Base-by-base conservation (phyloP, 2,797 vertebrate genomes). In the Neosalanx taihuensis region DNA sequence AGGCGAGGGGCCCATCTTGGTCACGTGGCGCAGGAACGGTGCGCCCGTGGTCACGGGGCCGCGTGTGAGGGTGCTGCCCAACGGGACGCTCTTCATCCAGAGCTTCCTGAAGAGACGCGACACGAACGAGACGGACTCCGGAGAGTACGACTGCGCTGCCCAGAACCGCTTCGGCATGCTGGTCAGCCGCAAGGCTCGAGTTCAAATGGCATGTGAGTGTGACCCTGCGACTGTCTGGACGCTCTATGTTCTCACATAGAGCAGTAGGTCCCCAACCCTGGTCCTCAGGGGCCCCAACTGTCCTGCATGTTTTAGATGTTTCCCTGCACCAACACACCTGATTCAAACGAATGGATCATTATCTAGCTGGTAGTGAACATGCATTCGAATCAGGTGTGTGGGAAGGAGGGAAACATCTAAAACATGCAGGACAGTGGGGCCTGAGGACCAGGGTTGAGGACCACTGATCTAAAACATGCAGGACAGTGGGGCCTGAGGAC, bases 181-280 rank as follows among this genome's bases (percentile, higher is more conserved):
- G 86, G 87, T 93, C 87, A 95, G 93, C 87, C 83, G 82, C 64
- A 86, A 89, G 77, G 91, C 92, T 78, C 80, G 78, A 10, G 90
- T 92, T 3, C 90, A 84, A 7, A 77, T 92, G 72, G 92, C 92
- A 58, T 93, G 92, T 93, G 83, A 92, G 92, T 91, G 5, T 13
- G 4, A 12, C 51, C 9, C 65, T 17, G 5, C 31, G 7, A 7
- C 41, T 30, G 35, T 59, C 15, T 56, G 51, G 15, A n/a, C 12
- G 4, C 29, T 12, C 5, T 23, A 53, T 18, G 18, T n/a, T 53
- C 3, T 18, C 18, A 53, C 51, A 56, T 56, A 26, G 23, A 26
- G 23, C 23, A 26, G 23, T 26, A 26, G 23, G 23, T 26, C 23
- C 23, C 23, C 23, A 26, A 26, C 23, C 23, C 23, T 26, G 23